Evolutionary conservation across 2,113 vertebrate genomes (phyloP).

Genomic region (Nannospalax galili): DNA sequence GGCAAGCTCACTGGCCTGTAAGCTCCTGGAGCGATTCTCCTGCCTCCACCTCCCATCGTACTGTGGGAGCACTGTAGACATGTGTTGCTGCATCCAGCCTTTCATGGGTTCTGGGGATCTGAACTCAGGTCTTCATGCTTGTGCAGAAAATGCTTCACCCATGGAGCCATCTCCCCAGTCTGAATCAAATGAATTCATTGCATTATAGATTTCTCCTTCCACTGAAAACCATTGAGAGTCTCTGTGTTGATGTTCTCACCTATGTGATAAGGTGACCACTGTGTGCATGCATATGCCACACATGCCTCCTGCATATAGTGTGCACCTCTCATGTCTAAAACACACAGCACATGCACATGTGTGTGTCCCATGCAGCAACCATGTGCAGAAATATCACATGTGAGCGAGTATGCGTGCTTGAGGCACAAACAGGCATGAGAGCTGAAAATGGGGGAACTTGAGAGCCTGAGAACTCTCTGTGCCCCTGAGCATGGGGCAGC

Average conservation of each 20-base stretch:
- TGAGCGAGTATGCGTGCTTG: neutral
- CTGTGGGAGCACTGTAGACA: neutral
- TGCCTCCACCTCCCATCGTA: neutral
- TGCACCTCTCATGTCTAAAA: too few species aligned
- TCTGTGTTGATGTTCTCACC: neutral
- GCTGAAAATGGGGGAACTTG: neutral
- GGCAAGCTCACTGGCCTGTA: neutral
- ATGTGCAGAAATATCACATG: too few species aligned
- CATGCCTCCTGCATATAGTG: fast-evolving
- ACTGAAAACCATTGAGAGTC: neutral
- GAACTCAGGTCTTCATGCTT: neutral
- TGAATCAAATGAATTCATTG: neutral
- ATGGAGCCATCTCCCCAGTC: neutral
- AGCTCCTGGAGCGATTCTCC: neutral
- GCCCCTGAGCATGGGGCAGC: neutral
- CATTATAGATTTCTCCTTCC: neutral
- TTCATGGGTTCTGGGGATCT: neutral
- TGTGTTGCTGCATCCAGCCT: neutral
- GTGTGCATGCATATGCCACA: fast-evolving
- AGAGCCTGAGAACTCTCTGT: neutral
- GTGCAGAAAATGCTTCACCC: neutral
- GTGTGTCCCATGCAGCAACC: neutral
- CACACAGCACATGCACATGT: neutral
- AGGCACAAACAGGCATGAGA: neutral
- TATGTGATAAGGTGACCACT: neutral